Evolutionary conservation across 2,888 invertebrate genomes (phyloP), one percentile per base, ranked within the genome.

Genomic region (Limenitis camilla): DNA sequence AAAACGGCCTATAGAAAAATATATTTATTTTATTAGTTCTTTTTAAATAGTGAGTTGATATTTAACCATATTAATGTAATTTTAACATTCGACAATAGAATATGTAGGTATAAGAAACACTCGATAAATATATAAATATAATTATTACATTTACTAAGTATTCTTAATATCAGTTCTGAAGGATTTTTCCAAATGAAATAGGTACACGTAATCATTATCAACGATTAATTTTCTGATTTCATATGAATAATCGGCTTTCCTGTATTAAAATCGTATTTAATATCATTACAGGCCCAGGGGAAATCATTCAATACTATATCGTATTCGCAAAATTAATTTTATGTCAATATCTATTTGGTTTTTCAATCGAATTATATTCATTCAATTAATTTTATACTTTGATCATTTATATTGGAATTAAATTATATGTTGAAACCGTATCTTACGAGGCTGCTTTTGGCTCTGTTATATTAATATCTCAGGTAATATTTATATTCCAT

Each of bases 251-350:
- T 57, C 60, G 55, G 59, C 59, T 67, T 59, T 53, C 52, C 43
- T 65, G 63, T 69, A 69, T 73, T 69, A 69, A 72, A 71, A 71
- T 68, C 65, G 61, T 71, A 67, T 73, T 71, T 71, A 70, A 75
- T 73, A 69, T 65, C 60, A 65, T 63, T 59, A 59, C 55, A 51
- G 53, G 52, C 80, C 64, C 73, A 19, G 38, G 81, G 81, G 81
- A 83, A 82, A 83, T 83, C 78, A 78, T 66, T 74, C 64, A 66
- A 65, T 65, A 65, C 65, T 65, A 63, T 65, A 63, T 64, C 44
- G 9, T 63, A 62, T 62, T 61, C 62, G 54, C 57, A 59, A 69
- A 71, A 72, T 72, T 71, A 66, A 65, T 64, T 66, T 60, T 63
- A 56, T 60, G 51, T 46, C 27, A 40, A 56, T 50, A 62, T 56